phyloP scores from a whole-genome alignment of 2,113 vertebrate genomes.

The Urocynchramus pylzowi region DNA sequence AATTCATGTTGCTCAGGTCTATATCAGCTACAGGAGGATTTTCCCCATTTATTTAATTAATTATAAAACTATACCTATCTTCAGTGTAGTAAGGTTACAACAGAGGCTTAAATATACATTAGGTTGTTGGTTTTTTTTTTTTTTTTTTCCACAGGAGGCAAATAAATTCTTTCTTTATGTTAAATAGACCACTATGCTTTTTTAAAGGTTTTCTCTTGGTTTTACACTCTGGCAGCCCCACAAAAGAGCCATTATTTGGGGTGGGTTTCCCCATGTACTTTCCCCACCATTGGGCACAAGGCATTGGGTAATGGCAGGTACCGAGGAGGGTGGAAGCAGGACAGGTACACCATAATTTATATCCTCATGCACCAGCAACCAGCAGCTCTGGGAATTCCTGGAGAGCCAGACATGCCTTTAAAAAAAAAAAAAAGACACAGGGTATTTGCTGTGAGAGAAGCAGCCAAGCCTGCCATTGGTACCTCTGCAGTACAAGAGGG shows the following conservation, averaged over 20 bases:
- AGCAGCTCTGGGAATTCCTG: not conserved
- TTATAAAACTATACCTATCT: not conserved
- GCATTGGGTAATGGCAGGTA: not conserved
- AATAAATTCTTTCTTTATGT: not conserved
- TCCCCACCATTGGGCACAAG: fast-evolving
- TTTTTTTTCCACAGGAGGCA: not conserved
- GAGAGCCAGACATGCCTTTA: not conserved
- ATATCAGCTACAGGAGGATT: not conserved
- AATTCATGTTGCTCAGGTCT: not conserved
- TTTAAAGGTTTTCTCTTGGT: not conserved
- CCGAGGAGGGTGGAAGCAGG: not conserved
- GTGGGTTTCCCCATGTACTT: not conserved
- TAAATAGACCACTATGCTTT: not conserved
- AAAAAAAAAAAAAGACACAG: not conserved
- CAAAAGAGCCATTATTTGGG: fast-evolving
- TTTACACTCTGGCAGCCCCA: not conserved
- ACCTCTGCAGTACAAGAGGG: too few relatives aligned
- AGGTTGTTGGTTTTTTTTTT: not conserved
- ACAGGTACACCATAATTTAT: fast-evolving
- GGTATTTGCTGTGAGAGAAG: not conserved
- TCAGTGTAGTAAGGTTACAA: not conserved
- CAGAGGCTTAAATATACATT: fast-evolving
- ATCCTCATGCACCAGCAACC: not conserved
- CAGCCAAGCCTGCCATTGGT: fast-evolving
- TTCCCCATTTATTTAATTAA: not conserved